Conservation (phyloP, 2,797 vertebrate genomes). For the Lutjanus campechanus region DNA sequence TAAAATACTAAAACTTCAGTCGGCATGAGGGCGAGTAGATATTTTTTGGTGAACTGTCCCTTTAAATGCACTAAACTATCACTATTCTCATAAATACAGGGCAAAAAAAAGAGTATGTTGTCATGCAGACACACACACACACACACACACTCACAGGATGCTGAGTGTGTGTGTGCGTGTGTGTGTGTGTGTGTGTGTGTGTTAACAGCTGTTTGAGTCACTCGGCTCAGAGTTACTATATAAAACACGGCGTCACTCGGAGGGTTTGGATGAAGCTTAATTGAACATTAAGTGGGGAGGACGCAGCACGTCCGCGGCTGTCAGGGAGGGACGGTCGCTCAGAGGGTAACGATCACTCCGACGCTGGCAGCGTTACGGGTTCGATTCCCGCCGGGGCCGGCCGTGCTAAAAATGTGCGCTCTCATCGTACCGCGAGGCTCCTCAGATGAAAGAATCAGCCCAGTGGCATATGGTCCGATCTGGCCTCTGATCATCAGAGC, state of each 20-base stretch:
- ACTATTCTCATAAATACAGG: too few species aligned
- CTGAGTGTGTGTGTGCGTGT: too few species aligned
- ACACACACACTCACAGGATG: neutral
- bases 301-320: conserved; percentile 7
- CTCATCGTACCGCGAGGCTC: neutral
- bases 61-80: too few species aligned
- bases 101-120: too few species aligned
- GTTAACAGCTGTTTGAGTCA: conserved; percentile 33
- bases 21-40: too few species aligned
- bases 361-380: neutral
- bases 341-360: neutral
- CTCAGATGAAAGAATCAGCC: conserved; percentile 12
- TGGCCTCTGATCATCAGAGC: neutral
- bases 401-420: conserved; percentile 13
- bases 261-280: conserved; percentile 40
- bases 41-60: too few species aligned
- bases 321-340: neutral
- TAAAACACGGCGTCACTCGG: conserved; percentile 11
- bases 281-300: conserved; percentile 32
- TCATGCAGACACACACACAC: neutral
- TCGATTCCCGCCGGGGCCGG: neutral
- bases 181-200: neutral
- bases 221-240: conserved; percentile 20
- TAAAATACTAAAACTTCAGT: too few species aligned
- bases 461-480: conserved; percentile 4